A percentile compares a stretch with the other conserved stretches of the same genome.
Conservation (phyloP, 2,888 invertebrate genomes). For the Ichneumoninae sp. region DNA sequence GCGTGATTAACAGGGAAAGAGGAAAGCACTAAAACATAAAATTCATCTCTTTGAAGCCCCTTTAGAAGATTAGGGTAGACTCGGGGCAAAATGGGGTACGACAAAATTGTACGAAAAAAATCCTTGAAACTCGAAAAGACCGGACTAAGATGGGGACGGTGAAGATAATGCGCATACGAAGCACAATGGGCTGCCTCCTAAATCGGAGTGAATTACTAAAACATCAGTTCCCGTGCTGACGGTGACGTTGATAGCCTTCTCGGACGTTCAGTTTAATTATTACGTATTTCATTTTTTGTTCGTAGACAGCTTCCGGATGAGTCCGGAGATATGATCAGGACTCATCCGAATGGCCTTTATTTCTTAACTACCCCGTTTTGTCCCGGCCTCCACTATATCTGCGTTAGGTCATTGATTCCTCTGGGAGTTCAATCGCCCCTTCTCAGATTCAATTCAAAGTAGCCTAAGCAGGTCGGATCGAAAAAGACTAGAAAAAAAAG, state of each 20-base stretch:
- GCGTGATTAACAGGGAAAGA: too few relatives aligned
- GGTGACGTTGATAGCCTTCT: not conserved
- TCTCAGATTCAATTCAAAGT: constrained; percentile 46
- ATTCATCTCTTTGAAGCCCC: too few relatives aligned
- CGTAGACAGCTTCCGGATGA: not conserved
- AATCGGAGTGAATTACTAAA: too few relatives aligned
- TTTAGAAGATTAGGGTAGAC: too few relatives aligned
- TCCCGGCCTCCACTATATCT: not conserved
- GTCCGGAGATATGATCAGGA: not conserved
- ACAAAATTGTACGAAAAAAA: too few relatives aligned
- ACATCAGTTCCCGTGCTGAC: too few relatives aligned
- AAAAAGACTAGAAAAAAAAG: constrained; percentile 5
- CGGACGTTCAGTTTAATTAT: not conserved
- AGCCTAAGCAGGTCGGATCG: constrained; percentile 12
- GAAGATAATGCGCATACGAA: too few relatives aligned
- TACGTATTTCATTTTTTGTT: not conserved
- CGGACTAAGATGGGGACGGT: too few relatives aligned
- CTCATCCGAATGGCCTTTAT: not conserved
- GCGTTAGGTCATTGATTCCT: constrained; percentile 55
- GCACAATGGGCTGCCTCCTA: too few relatives aligned
- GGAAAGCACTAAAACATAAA: too few relatives aligned
- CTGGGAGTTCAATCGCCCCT: constrained; percentile 41
- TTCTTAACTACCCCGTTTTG: not conserved
- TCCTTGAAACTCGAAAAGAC: too few relatives aligned
- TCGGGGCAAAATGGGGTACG: too few relatives aligned